These are phyloP conservation scores for Enoplosus armatus DNA, from an alignment of 2,797 vertebrate genomes.

Conservation along the genomic window DNA sequence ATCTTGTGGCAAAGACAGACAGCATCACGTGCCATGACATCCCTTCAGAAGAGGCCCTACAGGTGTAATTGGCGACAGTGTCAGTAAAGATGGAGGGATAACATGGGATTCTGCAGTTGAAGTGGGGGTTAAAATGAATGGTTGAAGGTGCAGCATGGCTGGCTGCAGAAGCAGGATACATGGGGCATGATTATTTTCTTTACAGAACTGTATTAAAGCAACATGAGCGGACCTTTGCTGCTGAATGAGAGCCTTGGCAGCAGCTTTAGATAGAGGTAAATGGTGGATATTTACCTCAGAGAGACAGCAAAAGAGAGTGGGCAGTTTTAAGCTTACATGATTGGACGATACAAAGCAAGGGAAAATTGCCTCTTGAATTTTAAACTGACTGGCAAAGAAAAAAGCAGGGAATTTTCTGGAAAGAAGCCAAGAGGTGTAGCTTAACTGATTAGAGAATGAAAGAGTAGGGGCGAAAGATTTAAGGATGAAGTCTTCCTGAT, in stretches of 20 bases:
- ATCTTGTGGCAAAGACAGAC: slow-evolving; percentile 9
- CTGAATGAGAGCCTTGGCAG: not conserved
- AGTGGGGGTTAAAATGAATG: slow-evolving; percentile 7
- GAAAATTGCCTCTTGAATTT: slow-evolving; percentile 9
- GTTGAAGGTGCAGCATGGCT: not conserved
- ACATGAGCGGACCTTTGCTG: not conserved
- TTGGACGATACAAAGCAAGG: slow-evolving; percentile 17
- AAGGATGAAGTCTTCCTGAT: slow-evolving; percentile 39
- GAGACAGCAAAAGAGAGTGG: not conserved
- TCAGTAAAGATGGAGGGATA: slow-evolving; percentile 6
- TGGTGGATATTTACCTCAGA: slow-evolving; percentile 3
- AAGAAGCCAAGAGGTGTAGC: slow-evolving; percentile 22
- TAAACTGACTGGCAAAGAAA: slow-evolving; percentile 12
- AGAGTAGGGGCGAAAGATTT: slow-evolving; percentile 17
- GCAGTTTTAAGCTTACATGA: slow-evolving; percentile 18
- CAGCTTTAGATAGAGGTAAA: slow-evolving; percentile 11
- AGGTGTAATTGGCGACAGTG: slow-evolving; percentile 10
- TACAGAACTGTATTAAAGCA: slow-evolving; percentile 16
- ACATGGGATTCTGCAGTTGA: slow-evolving; percentile 17
- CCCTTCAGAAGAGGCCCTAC: not conserved
- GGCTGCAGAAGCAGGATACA: not conserved
- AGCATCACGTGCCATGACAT: not conserved
- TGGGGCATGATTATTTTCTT: slow-evolving; percentile 12
- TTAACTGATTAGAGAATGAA: slow-evolving; percentile 42
- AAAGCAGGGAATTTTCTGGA: slow-evolving; percentile 5